Conservation (phyloP, 1,140 invertebrate genomes). For the Zaprionus davidi region DNA sequence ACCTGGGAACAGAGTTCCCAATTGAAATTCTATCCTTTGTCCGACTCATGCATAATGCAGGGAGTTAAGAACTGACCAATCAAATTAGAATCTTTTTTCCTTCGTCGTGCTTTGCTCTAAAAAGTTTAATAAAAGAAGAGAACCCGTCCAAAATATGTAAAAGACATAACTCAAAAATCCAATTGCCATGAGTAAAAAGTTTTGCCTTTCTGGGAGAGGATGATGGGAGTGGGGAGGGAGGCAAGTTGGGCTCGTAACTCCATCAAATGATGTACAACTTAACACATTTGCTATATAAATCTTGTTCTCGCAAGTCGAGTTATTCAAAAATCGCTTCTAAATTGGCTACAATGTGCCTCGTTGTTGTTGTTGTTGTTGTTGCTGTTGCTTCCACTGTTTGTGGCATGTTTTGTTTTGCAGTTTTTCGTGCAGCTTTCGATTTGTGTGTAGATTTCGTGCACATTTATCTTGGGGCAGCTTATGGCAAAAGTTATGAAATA, state of each 20-base stretch:
- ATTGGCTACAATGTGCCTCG: constrained; percentile 66
- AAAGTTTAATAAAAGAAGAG: constrained; percentile 41
- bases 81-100: constrained; percentile 24
- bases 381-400: constrained; percentile 36
- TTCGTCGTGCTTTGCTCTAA: background rate
- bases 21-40: constrained; percentile 45
- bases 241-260: constrained; percentile 66
- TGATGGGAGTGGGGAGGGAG: background rate
- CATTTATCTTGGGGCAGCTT: constrained; percentile 83
- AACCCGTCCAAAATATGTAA: constrained; percentile 23
- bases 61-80: constrained; percentile 10
- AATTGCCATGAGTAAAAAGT: constrained; percentile 80
- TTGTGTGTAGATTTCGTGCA: constrained; percentile 74
- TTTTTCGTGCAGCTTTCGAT: constrained; percentile 77
- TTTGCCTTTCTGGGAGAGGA: constrained; percentile 23
- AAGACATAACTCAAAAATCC: constrained; percentile 78
- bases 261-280: constrained; percentile 84
- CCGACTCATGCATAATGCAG: constrained; percentile 25
- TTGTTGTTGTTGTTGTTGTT: constrained; percentile 28
- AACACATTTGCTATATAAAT: constrained; percentile 83
- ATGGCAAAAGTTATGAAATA: constrained; percentile 83
- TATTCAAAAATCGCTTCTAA: constrained; percentile 83
- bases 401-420: constrained; percentile 51
- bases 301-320: constrained; percentile 80
- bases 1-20: constrained; percentile 4